Percentiles rank a stretch among this genome's conserved stretches.
phyloP scores from a whole-genome alignment of 1,140 invertebrate genomes.

The Leguminivora glycinivorella region DNA sequence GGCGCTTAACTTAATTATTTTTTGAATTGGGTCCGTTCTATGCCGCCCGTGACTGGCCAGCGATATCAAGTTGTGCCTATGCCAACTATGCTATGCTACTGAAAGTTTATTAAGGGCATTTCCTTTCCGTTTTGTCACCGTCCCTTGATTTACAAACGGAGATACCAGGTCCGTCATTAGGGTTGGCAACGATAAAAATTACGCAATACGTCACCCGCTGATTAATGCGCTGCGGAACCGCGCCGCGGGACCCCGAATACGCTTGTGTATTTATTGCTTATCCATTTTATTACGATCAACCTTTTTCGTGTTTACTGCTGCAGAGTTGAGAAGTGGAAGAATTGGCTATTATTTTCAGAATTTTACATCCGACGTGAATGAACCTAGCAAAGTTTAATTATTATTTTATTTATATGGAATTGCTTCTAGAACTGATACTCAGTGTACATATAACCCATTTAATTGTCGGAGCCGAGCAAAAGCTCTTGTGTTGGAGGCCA shows the following conservation, averaged over 20 bases:
- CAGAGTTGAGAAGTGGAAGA: constrained; percentile 33
- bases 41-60: too few species aligned
- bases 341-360: not conserved
- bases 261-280: constrained; percentile 64
- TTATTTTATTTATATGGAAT: too few species aligned
- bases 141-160: not conserved
- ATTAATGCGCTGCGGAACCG: constrained; percentile 53
- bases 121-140: not conserved
- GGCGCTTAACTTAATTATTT: too few species aligned
- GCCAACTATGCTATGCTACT: too few species aligned
- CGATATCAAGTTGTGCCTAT: too few species aligned
- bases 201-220: constrained; percentile 63
- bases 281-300: constrained; percentile 56
- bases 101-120: not conserved
- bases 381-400: too few species aligned
- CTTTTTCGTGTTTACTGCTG: constrained; percentile 44
- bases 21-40: too few species aligned
- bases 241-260: constrained; percentile 47
- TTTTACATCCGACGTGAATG: not conserved
- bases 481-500: too few species aligned
- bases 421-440: too few species aligned
- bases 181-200: constrained; percentile 55
- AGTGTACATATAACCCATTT: too few species aligned
- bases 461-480: too few species aligned
- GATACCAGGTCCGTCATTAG: constrained; percentile 22